Evolutionary conservation across 1,140 invertebrate species (phyloP).

Genomic region (Vollenhovia emeryi): DNA sequence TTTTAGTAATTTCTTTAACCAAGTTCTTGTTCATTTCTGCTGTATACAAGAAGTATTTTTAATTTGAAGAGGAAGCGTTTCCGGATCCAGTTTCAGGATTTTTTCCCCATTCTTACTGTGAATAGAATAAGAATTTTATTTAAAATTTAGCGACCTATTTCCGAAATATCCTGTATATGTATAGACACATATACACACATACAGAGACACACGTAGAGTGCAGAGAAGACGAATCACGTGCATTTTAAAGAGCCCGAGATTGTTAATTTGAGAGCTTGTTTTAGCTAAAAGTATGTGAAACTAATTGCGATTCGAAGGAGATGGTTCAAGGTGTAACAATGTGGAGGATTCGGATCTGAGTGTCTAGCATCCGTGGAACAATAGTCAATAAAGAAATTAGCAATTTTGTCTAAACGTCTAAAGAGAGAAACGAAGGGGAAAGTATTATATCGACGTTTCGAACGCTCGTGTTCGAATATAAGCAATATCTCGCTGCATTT

Average conservation of each 20-base stretch:
- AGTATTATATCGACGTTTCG: conserved; percentile 28
- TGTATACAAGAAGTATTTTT: neutral
- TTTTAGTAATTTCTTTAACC: neutral
- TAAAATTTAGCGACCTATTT: neutral
- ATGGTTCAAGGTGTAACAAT: neutral
- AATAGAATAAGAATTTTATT: neutral
- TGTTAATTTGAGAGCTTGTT: conserved; percentile 7
- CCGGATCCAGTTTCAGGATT: neutral
- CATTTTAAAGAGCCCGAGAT: conserved; percentile 11
- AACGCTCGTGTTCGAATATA: conserved; percentile 29
- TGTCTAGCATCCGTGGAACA: neutral
- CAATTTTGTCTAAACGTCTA: neutral
- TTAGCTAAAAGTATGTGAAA: conserved; percentile 5
- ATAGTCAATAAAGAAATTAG: conserved; percentile 43
- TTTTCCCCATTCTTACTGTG: neutral
- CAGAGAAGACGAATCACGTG: neutral
- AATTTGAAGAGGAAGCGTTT: neutral
- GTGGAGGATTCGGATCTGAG: conserved; percentile 8
- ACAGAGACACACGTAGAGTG: neutral
- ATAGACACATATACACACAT: neutral
- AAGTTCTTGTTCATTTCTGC: neutral
- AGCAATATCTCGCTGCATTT: conserved; percentile 57
- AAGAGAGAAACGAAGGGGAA: conserved; percentile 34
- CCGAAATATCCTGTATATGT: neutral
- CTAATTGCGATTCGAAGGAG: neutral